Conservation (phyloP, 2,888 invertebrate species). For the Leptinotarsa rubiginosa region DNA sequence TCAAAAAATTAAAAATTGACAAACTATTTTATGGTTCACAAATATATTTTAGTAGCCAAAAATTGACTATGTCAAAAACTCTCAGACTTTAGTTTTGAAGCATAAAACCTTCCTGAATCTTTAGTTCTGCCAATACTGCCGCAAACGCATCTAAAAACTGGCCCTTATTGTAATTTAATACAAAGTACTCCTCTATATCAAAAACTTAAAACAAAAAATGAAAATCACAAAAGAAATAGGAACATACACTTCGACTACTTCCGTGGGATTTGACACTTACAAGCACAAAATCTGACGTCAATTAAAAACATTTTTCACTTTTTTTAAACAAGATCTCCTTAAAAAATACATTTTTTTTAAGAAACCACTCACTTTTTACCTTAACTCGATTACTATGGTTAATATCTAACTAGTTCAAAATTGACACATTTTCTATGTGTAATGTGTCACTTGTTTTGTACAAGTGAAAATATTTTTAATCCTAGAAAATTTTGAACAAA, state of each 20-base stretch:
- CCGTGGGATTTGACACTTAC: constrained; percentile 15
- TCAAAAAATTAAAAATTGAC: no score
- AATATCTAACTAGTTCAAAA: background rate
- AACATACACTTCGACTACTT: constrained; percentile 11
- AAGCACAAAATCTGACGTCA: background rate
- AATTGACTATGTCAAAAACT: no score
- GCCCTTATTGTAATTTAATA: background rate
- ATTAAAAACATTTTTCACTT: background rate
- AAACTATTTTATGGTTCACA: no score
- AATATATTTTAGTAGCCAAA: no score
- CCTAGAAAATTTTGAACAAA: background rate
- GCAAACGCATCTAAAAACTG: constrained; percentile 4
- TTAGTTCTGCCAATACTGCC: background rate
- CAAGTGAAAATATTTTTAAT: background rate
- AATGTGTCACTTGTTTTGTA: no score
- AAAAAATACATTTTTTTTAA: no score
- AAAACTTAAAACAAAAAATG: background rate
- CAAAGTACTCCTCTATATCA: constrained; percentile 12
- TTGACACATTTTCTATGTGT: no score
- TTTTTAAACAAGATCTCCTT: no score
- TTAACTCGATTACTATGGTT: no score
- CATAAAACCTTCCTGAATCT: no score
- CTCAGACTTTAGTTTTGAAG: no score
- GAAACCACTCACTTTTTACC: no score
- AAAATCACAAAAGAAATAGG: constrained; percentile 13